These are phyloP conservation scores for Caenorhabditis tropicalis DNA, from an alignment of 1,140 invertebrate species.

Conservation along the genomic window DNA sequence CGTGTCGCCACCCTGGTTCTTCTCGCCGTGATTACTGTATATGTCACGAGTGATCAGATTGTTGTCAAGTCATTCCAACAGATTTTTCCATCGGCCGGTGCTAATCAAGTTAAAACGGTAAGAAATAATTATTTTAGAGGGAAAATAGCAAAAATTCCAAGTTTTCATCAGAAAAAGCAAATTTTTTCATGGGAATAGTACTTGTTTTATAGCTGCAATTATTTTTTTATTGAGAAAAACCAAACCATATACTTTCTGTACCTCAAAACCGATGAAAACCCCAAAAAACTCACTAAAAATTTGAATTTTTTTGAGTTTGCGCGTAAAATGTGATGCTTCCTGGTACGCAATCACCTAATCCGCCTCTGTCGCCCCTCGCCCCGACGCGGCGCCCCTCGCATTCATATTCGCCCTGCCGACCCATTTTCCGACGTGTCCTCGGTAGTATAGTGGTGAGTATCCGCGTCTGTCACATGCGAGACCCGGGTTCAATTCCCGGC, in stretches of 20 bases:
- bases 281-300: neutral
- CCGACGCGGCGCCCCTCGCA: neutral
- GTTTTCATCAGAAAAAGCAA: too few relatives aligned
- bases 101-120: neutral
- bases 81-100: neutral
- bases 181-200: too few relatives aligned
- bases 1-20: neutral
- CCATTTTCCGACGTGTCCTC: conserved; percentile 26
- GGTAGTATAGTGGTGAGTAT: conserved; percentile 67
- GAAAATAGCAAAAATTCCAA: too few relatives aligned
- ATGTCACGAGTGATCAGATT: neutral
- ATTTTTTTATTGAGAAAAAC: too few relatives aligned
- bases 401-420: neutral
- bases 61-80: neutral
- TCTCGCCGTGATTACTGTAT: neutral
- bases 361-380: neutral
- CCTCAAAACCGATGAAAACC: neutral
- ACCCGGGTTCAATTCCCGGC: conserved; percentile 65
- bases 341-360: neutral
- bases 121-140: too few relatives aligned
- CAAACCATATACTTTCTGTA: too few relatives aligned
- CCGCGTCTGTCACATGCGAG: conserved; percentile 63
- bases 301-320: neutral
- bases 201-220: too few relatives aligned
- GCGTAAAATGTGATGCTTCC: neutral